phyloP scores from a whole-genome alignment of 2,888 invertebrate species.

The Phortica okadai region DNA sequence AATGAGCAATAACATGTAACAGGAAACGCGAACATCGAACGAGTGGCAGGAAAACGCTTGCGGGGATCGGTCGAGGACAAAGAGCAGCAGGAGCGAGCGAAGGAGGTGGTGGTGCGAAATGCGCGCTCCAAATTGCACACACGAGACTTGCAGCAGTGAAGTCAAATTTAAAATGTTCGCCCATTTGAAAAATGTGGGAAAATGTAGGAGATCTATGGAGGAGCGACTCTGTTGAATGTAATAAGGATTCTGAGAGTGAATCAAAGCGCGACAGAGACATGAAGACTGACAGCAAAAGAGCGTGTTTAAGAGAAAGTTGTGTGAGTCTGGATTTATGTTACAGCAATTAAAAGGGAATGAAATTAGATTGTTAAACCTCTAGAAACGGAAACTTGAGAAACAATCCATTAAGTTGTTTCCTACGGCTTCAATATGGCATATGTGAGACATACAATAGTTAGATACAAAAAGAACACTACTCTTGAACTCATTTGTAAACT shows the following conservation, averaged over 20 bases:
- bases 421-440: background rate
- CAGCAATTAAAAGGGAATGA: background rate
- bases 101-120: background rate
- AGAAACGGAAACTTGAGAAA: no score
- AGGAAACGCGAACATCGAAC: background rate
- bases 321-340: background rate
- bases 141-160: background rate
- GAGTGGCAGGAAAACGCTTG: background rate
- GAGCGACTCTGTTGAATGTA: background rate
- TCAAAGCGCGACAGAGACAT: background rate
- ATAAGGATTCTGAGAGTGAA: background rate
- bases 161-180: background rate
- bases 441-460: no score
- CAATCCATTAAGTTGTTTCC: background rate
- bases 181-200: background rate
- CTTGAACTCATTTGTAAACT: no score
- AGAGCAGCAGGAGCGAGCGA: background rate
- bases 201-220: background rate
- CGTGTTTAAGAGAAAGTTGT: background rate
- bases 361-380: background rate
- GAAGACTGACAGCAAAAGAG: background rate
- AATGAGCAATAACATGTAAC: background rate
- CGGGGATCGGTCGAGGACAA: background rate
- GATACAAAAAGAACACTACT: no score
- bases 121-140: background rate